Conservation (phyloP, 2,888 invertebrate species). For the Cataglyphis cursor region DNA sequence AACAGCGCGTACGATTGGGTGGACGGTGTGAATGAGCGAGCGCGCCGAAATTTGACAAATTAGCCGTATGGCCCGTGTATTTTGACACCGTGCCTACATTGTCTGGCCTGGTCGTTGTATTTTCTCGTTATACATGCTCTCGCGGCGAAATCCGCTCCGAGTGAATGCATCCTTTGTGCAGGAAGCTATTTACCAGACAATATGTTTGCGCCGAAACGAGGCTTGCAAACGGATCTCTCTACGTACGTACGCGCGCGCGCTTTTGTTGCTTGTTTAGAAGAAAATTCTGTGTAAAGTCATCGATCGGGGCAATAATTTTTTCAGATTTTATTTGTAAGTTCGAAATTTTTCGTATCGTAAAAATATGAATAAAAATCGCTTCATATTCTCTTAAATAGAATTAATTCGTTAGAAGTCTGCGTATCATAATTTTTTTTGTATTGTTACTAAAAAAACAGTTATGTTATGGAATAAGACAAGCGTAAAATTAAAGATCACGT, state of each 20-base stretch:
- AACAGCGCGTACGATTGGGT: constrained; percentile 51
- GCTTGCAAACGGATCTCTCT: constrained; percentile 59
- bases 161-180: constrained; percentile 78
- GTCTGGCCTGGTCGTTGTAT: constrained; percentile 71
- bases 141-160: constrained; percentile 69
- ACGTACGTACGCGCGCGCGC: constrained; percentile 10
- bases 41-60: constrained; percentile 82
- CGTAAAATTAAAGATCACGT: not conserved
- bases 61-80: constrained; percentile 85
- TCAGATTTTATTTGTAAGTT: too few species aligned
- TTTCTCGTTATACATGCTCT: constrained; percentile 67
- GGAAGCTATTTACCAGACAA: constrained; percentile 74
- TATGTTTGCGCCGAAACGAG: constrained; percentile 70
- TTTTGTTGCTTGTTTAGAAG: constrained; percentile 23
- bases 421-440: not conserved
- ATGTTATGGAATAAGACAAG: not conserved
- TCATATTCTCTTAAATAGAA: not conserved
- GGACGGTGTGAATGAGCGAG: constrained; percentile 72
- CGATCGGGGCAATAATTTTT: constrained; percentile 2
- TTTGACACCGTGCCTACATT: constrained; percentile 83
- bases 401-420: not conserved
- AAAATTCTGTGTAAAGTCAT: constrained; percentile 3
- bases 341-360: not conserved
- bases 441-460: not conserved
- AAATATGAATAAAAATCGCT: not conserved